Evolutionary conservation across 2,888 invertebrate species (phyloP).

Genomic region (Drosophila greeni): DNA sequence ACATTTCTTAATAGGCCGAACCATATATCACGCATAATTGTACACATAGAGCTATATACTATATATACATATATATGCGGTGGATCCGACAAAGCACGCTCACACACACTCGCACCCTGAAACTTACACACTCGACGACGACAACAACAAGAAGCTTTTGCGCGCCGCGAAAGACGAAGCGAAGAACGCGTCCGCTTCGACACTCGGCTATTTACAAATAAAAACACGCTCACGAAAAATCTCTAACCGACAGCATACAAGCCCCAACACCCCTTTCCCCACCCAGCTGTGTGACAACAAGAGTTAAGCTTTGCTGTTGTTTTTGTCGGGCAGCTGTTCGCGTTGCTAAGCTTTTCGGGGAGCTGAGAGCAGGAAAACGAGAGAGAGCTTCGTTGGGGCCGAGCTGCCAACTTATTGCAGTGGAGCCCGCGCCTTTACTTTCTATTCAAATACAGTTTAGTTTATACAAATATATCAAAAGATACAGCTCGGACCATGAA

Average conservation of each 20-base stretch:
- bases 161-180: constrained; percentile 25
- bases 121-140: constrained; percentile 42
- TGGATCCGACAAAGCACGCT: constrained; percentile 51
- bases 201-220: constrained; percentile 63
- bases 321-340: constrained; percentile 33
- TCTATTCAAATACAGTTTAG: constrained; percentile 35
- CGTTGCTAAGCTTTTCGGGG: constrained; percentile 36
- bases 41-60: constrained; percentile 9
- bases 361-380: constrained; percentile 7
- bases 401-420: constrained; percentile 43
- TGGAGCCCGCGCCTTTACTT: constrained; percentile 53
- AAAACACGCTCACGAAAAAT: constrained; percentile 28
- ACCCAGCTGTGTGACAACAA: constrained; percentile 56
- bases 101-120: constrained; percentile 27
- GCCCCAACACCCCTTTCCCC: not conserved
- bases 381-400: not conserved
- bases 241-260: constrained; percentile 16
- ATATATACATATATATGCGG: constrained; percentile 16
- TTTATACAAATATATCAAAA: constrained; percentile 58
- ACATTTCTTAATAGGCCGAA: constrained; percentile 33
- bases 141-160: constrained; percentile 38
- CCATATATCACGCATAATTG: constrained; percentile 11
- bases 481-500: constrained; percentile 30
- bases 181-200: constrained; percentile 51
- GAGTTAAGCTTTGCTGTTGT: constrained; percentile 22